Percentiles rank a stretch among this genome's conserved stretches.
phyloP scores from a whole-genome alignment of 2,797 vertebrate genomes.

The Sebastes oblongus region DNA sequence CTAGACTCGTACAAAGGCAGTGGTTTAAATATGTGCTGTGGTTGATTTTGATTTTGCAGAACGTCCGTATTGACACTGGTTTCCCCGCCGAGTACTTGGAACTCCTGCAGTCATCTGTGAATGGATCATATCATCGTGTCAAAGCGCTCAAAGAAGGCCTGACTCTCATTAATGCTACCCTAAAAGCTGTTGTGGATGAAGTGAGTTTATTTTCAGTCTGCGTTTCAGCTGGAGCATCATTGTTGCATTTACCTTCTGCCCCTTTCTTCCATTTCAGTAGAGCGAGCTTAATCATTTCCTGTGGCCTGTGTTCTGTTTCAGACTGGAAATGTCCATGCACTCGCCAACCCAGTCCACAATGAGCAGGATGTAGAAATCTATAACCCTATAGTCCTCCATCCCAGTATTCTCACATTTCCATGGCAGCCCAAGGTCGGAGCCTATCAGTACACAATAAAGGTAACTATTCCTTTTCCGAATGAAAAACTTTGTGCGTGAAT shows the following conservation, averaged over 20 bases:
- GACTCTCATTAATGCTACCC: conserved; percentile 83
- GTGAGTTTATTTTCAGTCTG: conserved; percentile 68
- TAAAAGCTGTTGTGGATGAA: conserved; percentile 89
- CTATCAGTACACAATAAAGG: conserved; percentile 94
- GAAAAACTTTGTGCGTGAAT: background rate
- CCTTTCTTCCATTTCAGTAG: background rate
- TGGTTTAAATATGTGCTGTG: background rate
- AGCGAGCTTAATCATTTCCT: conserved; percentile 13
- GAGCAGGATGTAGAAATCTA: conserved; percentile 97
- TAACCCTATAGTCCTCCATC: conserved; percentile 89
- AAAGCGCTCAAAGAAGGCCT: conserved; percentile 86
- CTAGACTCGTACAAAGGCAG: background rate
- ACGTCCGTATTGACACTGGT: conserved; percentile 84
- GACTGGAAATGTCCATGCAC: conserved; percentile 83
- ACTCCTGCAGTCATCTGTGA: conserved; percentile 87
- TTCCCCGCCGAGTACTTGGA: conserved; percentile 88
- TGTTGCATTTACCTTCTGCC: conserved; percentile 8
- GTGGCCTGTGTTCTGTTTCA: conserved; percentile 67
- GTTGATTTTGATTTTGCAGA: conserved; percentile 76
- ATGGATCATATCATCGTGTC: conserved; percentile 91
- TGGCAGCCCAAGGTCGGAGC: conserved; percentile 94
- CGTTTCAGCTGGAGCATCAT: background rate
- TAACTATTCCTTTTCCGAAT: conserved; percentile 54
- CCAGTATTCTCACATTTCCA: conserved; percentile 92
- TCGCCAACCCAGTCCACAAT: conserved; percentile 87